These are phyloP conservation scores for Burhinus bistriatus DNA, from an alignment of 2,113 vertebrate genomes.

Conservation along the genomic window DNA sequence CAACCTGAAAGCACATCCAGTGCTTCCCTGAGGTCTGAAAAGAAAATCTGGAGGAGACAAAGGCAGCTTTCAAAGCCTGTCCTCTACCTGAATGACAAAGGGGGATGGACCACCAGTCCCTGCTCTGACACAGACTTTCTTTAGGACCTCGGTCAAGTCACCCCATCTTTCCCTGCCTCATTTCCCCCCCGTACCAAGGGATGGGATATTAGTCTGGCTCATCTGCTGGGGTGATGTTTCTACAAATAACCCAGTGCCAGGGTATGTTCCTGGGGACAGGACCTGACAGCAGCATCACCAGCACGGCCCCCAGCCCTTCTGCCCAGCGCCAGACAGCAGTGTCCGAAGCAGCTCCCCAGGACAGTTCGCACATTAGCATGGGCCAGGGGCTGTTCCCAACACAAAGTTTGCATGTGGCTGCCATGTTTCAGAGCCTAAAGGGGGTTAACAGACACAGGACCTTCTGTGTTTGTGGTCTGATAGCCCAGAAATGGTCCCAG, in stretches of 20 bases:
- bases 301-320: not conserved
- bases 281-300: not conserved
- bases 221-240: not conserved
- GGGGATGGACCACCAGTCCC: not conserved
- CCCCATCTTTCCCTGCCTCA: not conserved
- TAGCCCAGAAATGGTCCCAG: not conserved
- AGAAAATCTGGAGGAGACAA: not conserved
- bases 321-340: not conserved
- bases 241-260: not conserved
- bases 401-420: not conserved
- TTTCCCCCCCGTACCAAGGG: not conserved
- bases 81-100: not conserved
- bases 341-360: not conserved
- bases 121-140: not conserved
- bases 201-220: not conserved
- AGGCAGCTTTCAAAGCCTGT: not conserved
- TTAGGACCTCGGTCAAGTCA: not conserved
- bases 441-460: not conserved
- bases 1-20: not conserved
- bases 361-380: fast-evolving
- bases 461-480: not conserved
- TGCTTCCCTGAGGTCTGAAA: not conserved
- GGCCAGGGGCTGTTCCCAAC: not conserved
- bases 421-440: not conserved
- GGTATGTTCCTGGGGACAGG: not conserved